Percentiles rank a stretch among this genome's conserved stretches.
Evolutionary conservation across 2,797 vertebrate species (phyloP).

Genomic region (Aplochiton taeniatus): DNA sequence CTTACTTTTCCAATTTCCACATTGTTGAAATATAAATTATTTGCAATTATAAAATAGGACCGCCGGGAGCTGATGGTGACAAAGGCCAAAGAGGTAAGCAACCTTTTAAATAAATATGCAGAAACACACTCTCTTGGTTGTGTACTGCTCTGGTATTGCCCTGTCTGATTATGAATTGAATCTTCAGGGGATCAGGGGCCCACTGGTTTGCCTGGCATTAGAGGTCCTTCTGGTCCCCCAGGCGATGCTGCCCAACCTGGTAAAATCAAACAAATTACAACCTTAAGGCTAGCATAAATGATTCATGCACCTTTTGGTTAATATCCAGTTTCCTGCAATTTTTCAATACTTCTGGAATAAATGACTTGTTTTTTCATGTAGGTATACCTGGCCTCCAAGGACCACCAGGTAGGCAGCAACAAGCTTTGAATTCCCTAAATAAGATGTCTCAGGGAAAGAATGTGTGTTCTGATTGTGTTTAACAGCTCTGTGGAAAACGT

Average conservation of each 20-base stretch:
- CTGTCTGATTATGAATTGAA: conserved; percentile 10
- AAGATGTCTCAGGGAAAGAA: too few species aligned
- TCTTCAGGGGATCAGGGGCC: conserved; percentile 86
- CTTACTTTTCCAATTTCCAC: too few species aligned
- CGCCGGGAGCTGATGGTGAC: conserved; percentile 82
- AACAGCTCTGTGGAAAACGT: too few species aligned
- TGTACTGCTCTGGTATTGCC: neutral
- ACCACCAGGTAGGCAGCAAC: conserved; percentile 82
- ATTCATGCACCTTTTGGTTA: too few species aligned
- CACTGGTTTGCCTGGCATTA: conserved; percentile 82
- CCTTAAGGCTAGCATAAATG: too few species aligned
- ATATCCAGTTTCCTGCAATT: too few species aligned
- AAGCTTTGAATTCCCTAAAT: neutral
- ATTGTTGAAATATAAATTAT: neutral
- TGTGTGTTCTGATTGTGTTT: too few species aligned
- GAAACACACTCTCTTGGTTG: neutral
- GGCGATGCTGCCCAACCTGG: conserved; percentile 88
- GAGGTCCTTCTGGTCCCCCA: conserved; percentile 83
- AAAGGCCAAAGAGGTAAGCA: conserved; percentile 87
- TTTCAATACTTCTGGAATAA: too few species aligned
- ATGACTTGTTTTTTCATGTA: conserved; percentile 55
- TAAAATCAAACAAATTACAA: conserved; percentile 53
- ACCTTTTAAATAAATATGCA: neutral
- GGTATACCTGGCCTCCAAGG: conserved; percentile 88
- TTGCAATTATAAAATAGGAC: conserved; percentile 66